Percentiles rank a stretch among this genome's conserved stretches.
phyloP scores from a whole-genome alignment of 2,797 vertebrate species.

The Tapirus indicus region DNA sequence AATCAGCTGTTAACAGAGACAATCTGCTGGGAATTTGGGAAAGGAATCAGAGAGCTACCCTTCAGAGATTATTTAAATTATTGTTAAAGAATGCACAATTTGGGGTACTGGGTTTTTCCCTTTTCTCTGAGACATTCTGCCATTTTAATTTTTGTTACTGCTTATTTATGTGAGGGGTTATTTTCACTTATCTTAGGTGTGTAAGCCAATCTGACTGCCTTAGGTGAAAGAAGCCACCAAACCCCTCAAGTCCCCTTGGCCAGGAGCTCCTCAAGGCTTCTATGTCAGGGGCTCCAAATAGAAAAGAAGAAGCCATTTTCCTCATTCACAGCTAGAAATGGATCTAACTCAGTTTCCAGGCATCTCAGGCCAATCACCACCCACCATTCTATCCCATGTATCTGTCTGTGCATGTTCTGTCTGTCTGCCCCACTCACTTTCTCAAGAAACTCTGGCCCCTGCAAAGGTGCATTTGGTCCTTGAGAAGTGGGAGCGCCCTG shows the following conservation, averaged over 20 bases:
- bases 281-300: neutral
- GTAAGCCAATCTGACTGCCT: neutral
- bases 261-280: neutral
- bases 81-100: neutral
- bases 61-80: neutral
- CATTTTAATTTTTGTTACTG: neutral
- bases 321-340: neutral
- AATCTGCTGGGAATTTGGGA: neutral
- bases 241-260: neutral
- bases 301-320: neutral
- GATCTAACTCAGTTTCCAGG: neutral
- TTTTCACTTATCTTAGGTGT: neutral
- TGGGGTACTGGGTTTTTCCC: neutral
- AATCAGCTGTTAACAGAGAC: neutral
- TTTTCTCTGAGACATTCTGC: neutral
- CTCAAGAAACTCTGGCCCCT: conserved; percentile 31
- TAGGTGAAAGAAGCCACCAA: neutral
- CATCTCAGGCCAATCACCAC: neutral
- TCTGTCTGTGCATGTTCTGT: neutral
- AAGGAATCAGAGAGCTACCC: neutral
- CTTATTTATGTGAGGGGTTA: neutral
- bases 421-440: neutral
- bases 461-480: neutral
- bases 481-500: neutral
- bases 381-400: too few relatives aligned